Conservation (phyloP, 2,113 vertebrate species). For the Hipposideros armiger region DNA sequence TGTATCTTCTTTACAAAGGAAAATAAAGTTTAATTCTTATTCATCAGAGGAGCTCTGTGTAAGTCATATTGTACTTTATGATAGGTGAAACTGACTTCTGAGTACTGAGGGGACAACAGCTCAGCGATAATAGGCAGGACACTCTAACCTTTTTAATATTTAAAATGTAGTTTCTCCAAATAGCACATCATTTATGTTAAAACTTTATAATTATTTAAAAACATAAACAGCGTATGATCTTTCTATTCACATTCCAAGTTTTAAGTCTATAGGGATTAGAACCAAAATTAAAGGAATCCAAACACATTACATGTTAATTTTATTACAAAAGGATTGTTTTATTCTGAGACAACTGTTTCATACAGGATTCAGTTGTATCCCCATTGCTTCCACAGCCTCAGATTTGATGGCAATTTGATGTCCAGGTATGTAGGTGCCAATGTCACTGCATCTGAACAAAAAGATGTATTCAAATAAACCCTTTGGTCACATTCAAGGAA, state of each 20-base stretch:
- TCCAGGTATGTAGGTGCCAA: not conserved
- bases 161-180: not conserved
- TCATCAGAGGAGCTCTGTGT: not conserved
- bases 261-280: not conserved
- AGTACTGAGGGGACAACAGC: not conserved
- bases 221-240: not conserved
- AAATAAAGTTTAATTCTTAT: not conserved
- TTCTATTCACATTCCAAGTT: constrained; percentile 31
- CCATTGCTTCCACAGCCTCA: not conserved
- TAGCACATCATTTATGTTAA: not conserved
- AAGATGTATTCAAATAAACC: not conserved
- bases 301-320: not conserved
- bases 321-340: not conserved
- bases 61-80: not conserved
- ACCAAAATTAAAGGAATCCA: not conserved
- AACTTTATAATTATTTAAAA: not conserved
- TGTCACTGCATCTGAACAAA: not conserved
- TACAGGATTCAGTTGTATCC: not conserved
- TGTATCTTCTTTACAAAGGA: not conserved
- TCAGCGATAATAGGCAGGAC: not conserved
- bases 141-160: not conserved
- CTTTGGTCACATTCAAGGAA: not conserved
- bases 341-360: not conserved
- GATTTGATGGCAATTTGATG: not conserved
- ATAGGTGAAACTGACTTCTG: not conserved